Percentiles rank a stretch among this genome's conserved stretches.
phyloP scores from a whole-genome alignment of 2,888 invertebrate species.

The Drosophila nigricruria region DNA sequence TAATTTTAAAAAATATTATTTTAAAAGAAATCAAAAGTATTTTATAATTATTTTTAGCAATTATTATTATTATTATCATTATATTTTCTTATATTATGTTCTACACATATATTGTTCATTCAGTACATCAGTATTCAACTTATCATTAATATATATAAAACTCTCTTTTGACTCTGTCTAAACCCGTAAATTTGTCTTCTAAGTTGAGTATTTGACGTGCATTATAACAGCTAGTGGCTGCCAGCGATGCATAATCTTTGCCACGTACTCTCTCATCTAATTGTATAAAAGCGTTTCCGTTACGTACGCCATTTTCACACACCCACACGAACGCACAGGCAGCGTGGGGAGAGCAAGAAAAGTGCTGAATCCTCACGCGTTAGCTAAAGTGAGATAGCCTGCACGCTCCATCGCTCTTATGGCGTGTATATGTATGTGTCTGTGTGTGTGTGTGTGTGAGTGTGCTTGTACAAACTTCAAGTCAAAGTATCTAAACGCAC shows the following conservation, averaged over 20 bases:
- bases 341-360: slow-evolving; percentile 20
- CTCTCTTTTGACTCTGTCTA: no score
- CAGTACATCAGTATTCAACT: no score
- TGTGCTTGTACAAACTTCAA: slow-evolving; percentile 64
- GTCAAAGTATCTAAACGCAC: slow-evolving; percentile 81
- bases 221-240: slow-evolving; percentile 6
- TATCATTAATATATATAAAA: neutral
- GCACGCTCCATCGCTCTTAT: slow-evolving; percentile 8
- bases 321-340: slow-evolving; percentile 25
- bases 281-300: slow-evolving; percentile 80
- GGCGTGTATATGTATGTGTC: slow-evolving; percentile 23
- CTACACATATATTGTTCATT: no score
- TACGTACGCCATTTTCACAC: slow-evolving; percentile 75
- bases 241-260: slow-evolving; percentile 43
- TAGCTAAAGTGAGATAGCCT: slow-evolving; percentile 34
- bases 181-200: no score
- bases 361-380: slow-evolving; percentile 17
- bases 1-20: no score
- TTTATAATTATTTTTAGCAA: no score
- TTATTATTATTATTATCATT: no score
- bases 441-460: slow-evolving; percentile 17
- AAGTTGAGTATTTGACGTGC: neutral
- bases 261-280: slow-evolving; percentile 74
- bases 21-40: no score
- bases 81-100: no score